Base-by-base conservation (phyloP, 2,113 vertebrate genomes). In the Camelus bactrianus region DNA sequence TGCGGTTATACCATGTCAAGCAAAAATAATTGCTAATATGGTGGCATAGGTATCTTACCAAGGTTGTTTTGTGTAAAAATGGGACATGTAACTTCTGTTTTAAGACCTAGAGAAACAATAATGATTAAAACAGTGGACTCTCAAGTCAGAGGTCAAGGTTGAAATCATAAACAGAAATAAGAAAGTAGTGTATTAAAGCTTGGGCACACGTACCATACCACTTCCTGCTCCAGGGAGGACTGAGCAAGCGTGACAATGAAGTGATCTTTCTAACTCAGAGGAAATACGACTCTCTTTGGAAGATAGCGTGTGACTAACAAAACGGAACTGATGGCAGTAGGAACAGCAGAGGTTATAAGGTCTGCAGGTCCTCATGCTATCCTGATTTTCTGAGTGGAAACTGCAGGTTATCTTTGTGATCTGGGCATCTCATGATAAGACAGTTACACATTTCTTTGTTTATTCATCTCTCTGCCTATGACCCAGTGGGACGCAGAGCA, bases 21-120 rank as follows among this genome's bases (percentile, higher is more conserved):
- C 67, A 97, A 98, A 98, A 98, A 97, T 97, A 97, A 98, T 97
- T 98, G 96, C 82, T 96, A 97, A 97, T 85, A 93, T 96, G 60
- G 35, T 7, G 58, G 89, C 82, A 96, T 97, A 83, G 91, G 92
- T 98, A 98, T 97, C 52, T 96, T 92, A 92, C 14, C 42, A 97
- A 96, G 88, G 75, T 97, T 62, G 65, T 95, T 93, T 77, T 82
- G 79, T 89, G 24, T 95, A 93, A 48, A 13, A 94, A 77, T 92
- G 95, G 95, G 88, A 84, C 22, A 60, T 94, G 56, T 0, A 0
- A 8, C 76, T 97, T 93, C 50, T 96, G 67, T 69, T 97, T 97
- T 90, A 98, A 85, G 60, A 93, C 94, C 95, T 94, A 95, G 67
- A 97, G 92, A 67, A 52, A 46, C 80, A 79, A 42, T 94, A 83